Conservation (phyloP, 2,797 vertebrate genomes). For the Propithecus deckenii region DNA sequence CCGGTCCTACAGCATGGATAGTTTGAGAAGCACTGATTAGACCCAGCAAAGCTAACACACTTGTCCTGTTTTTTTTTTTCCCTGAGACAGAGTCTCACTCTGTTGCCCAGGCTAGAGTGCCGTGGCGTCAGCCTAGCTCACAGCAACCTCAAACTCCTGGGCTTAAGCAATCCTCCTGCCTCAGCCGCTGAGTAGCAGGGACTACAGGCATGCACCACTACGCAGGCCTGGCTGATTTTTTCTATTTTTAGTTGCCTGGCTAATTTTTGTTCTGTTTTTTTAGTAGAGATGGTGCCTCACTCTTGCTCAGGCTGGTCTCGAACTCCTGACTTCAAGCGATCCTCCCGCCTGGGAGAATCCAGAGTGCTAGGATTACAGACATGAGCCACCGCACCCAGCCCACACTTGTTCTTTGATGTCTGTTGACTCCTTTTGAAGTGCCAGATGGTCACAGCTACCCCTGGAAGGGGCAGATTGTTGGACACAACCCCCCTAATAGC, state of each 20-base stretch:
- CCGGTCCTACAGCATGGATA: not conserved
- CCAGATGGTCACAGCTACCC: not conserved
- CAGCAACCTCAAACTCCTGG: not conserved
- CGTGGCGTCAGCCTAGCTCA: not conserved
- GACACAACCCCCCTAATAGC: not conserved
- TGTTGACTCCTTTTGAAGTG: not conserved
- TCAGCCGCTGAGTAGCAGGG: not conserved
- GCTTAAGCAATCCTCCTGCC: not conserved
- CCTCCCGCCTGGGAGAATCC: not conserved
- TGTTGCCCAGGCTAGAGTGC: not conserved
- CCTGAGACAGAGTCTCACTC: not conserved
- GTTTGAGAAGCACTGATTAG: not conserved
- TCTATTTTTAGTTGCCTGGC: too few relatives aligned
- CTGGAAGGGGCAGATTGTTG: not conserved
- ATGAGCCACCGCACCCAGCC: too few relatives aligned
- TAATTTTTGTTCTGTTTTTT: not conserved
- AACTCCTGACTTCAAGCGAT: not conserved
- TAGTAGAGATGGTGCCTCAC: not conserved
- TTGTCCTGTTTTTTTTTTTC: too few relatives aligned
- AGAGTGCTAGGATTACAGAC: not conserved
- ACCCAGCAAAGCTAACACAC: not conserved
- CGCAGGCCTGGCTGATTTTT: not conserved
- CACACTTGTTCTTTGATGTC: not conserved
- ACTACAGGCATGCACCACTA: not conserved
- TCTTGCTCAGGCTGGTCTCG: not conserved